Evolutionary conservation across 2,888 invertebrate species (phyloP), one percentile per base, ranked within the genome.

Genomic region (Argyresthia goedartella): DNA sequence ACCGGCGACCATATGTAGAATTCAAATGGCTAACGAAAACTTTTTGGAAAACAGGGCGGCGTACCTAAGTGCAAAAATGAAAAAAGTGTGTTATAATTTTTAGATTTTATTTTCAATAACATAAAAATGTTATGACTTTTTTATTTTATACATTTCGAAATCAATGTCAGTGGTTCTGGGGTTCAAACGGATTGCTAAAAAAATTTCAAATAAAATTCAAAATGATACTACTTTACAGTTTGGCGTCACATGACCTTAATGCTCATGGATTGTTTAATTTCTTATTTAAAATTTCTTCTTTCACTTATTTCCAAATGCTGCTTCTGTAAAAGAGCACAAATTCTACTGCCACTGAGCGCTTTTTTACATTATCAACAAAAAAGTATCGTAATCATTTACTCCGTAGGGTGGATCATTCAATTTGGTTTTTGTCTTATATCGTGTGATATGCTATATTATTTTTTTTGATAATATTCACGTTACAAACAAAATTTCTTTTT

Each of bases 61-160:
- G 39, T 15, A 44, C n/a, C 14, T 43, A 43, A 14, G 14, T 15
- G 15, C 14, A 14, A n/a, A 60, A 70, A 73, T 70, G 56, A 75
- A 76, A 74, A 62, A 60, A 61, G 54, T 34, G 13, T 41, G 52
- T 49, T 44, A 60, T 80, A 79, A 81, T 85, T 85, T 86, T 85
- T 84, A 80, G 71, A 76, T 79, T 87, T 87, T 87, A 87, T 87
- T 87, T 86, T 86, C 79, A 87, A 87, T 87, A 87, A 87, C 87
- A 87, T 87, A 87, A 87, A 87, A 87, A 87, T 87, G 87, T 87
- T 87, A 87, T 77, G 73, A 71, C 84, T 78, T 77, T 75, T 75
- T 47, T 76, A 76, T 82, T 84, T 84, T 84, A 82, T 74, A 86
- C 76, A 79, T 80, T 79, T 84, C 70, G 67, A 81, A 85, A 82